Percentiles rank a stretch among this genome's conserved stretches.
Evolutionary conservation across 2,797 vertebrate genomes (phyloP).

Genomic region (Cyprinodon diabolis): DNA sequence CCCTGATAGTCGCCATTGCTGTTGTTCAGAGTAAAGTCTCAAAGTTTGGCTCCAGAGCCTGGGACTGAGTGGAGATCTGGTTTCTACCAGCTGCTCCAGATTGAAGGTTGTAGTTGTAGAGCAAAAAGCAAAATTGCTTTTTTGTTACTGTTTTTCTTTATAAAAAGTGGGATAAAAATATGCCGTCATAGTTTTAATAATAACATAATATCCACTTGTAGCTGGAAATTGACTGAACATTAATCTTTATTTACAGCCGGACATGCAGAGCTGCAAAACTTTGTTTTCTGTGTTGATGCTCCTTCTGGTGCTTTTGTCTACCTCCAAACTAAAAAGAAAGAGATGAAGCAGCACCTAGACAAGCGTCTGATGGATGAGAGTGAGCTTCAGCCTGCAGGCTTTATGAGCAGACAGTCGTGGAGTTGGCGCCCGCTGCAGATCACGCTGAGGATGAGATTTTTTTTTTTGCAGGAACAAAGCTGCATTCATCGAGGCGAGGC

Average conservation of each 20-base stretch:
- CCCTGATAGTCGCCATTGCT: no score
- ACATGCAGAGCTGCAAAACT: neutral
- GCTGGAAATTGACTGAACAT: conserved; percentile 10
- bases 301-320: neutral
- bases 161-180: no score
- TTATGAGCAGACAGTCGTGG: conserved; percentile 43
- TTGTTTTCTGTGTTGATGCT: neutral
- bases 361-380: conserved; percentile 15
- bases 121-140: neutral
- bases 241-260: neutral
- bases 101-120: no score
- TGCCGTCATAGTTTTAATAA: neutral
- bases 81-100: no score
- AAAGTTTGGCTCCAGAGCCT: no score
- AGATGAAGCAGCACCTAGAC: conserved; percentile 23
- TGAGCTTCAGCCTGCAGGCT: conserved; percentile 41
- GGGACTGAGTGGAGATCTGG: no score
- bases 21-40: no score
- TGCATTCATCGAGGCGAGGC: conserved; percentile 66
- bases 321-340: conserved; percentile 6
- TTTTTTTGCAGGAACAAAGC: conserved; percentile 65
- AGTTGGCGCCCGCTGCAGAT: conserved; percentile 63
- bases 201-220: neutral
- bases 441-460: conserved; percentile 57
- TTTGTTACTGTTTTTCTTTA: neutral